Conservation (phyloP, 1,140 invertebrate genomes). For the Tetramorium parvispinum region DNA sequence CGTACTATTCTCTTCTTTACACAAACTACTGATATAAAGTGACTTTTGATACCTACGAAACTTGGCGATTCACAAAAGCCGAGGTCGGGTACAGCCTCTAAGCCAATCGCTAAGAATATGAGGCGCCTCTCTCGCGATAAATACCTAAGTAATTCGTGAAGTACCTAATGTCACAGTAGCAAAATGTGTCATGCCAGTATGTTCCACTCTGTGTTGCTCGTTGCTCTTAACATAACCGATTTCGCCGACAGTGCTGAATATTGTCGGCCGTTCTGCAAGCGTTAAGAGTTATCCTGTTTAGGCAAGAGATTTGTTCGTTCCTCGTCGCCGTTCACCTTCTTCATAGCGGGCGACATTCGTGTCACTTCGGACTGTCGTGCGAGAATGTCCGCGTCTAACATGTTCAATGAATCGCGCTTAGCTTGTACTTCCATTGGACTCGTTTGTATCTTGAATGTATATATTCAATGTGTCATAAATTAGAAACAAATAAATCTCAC, state of each 20-base stretch:
- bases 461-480: neutral
- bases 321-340: conserved; percentile 74
- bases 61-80: neutral
- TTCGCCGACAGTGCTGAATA: conserved; percentile 55
- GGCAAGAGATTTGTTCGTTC: conserved; percentile 79
- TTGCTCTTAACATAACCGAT: conserved; percentile 56
- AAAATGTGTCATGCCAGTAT: conserved; percentile 78
- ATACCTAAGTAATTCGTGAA: conserved; percentile 77
- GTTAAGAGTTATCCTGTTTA: conserved; percentile 82
- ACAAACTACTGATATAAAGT: neutral
- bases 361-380: conserved; percentile 72
- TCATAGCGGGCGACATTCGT: conserved; percentile 66
- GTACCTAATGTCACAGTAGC: conserved; percentile 78
- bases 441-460: conserved; percentile 57
- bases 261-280: conserved; percentile 77
- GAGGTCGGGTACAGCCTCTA: conserved; percentile 47
- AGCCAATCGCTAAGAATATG: conserved; percentile 58
- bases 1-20: neutral
- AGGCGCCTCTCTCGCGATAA: conserved; percentile 54
- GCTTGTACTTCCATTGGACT: conserved; percentile 67
- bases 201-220: conserved; percentile 71
- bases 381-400: conserved; percentile 73
- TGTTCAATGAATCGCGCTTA: conserved; percentile 65
- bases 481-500: neutral
- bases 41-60: neutral